phyloP scores from a whole-genome alignment of 2,113 vertebrate species.

The Bambusicola thoracicus region DNA sequence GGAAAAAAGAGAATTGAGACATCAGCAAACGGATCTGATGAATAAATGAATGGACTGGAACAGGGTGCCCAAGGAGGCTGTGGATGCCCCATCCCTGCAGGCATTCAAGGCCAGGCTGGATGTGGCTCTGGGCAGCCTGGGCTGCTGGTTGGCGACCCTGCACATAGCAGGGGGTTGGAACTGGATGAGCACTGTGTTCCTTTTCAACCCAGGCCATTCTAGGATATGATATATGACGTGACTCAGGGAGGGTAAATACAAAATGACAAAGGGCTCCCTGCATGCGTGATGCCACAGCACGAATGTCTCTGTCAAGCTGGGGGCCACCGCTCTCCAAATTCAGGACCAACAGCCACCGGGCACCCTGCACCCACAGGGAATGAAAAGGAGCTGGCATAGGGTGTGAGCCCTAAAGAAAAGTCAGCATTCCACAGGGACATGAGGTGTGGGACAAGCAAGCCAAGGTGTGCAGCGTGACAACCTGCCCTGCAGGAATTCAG shows the following conservation, averaged over 20 bases:
- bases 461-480: background rate
- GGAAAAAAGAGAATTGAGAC: background rate
- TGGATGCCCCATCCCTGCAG: no score
- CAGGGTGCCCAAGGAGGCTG: no score
- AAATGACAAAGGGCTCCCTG: background rate
- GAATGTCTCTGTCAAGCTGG: rapidly evolving
- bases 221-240: no score
- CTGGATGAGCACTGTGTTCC: no score
- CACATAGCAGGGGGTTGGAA: no score
- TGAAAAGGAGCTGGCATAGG: background rate
- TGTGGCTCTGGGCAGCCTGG: no score
- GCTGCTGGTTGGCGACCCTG: no score
- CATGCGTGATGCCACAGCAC: rapidly evolving
- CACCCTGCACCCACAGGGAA: background rate
- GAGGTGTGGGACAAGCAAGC: background rate
- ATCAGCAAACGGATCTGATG: background rate
- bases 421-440: background rate
- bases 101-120: no score
- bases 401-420: background rate
- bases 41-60: background rate
- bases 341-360: no score
- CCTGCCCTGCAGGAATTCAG: background rate
- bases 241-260: background rate
- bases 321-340: no score
- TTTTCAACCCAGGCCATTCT: no score